phyloP scores from a whole-genome alignment of 2,888 invertebrate species.

The Pristionchus mayeri region DNA sequence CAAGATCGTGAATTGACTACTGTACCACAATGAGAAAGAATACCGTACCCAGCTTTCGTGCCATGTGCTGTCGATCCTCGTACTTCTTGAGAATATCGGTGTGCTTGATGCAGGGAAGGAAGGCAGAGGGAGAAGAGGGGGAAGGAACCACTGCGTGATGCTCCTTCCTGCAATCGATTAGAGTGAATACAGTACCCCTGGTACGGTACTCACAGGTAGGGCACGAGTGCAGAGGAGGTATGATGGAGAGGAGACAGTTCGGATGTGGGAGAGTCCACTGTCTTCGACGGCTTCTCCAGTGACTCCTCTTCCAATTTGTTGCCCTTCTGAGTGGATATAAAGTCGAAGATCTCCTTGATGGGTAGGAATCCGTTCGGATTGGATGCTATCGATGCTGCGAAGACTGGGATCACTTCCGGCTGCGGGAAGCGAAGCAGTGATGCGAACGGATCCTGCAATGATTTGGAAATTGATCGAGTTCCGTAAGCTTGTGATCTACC shows the following conservation, averaged over 20 bases:
- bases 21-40: not conserved
- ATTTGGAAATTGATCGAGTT: not conserved
- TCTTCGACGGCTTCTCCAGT: not conserved
- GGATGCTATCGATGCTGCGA: not conserved
- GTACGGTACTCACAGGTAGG: constrained; percentile 12
- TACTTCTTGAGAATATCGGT: not conserved
- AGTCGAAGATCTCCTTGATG: not conserved
- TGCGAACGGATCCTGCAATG: not conserved
- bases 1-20: not conserved
- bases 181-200: not conserved
- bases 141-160: not conserved
- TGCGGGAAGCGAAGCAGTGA: not conserved
- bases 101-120: not conserved
- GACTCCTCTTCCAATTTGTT: not conserved
- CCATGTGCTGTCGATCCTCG: not conserved
- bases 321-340: not conserved
- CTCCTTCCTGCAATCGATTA: constrained; percentile 18
- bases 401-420: not conserved
- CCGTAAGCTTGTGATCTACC: constrained; percentile 6
- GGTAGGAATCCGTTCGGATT: not conserved
- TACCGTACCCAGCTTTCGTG: not conserved
- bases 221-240: constrained; percentile 1
- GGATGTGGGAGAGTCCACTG: not conserved
- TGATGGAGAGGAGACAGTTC: not conserved
- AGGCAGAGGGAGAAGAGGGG: not conserved